Percentiles rank a stretch among this genome's conserved stretches.
phyloP scores from a whole-genome alignment of 2,888 invertebrate genomes.

The Hylaea fasciaria region DNA sequence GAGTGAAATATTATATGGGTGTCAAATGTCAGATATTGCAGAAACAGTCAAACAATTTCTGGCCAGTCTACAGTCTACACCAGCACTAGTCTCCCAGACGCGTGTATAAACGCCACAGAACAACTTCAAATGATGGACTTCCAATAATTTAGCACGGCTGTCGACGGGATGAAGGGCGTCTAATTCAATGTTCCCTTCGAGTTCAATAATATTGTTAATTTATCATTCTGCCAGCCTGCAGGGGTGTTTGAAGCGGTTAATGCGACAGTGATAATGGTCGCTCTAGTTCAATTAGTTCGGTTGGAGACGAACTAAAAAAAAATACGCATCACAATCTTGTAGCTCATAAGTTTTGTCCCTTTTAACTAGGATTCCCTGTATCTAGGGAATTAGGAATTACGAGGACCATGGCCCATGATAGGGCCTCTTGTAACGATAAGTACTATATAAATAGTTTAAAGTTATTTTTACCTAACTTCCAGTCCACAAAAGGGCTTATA shows the following conservation, averaged over 20 bases:
- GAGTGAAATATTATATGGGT: neutral
- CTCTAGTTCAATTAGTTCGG: slow-evolving; percentile 7
- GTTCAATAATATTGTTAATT: slow-evolving; percentile 75
- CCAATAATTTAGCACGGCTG: slow-evolving; percentile 42
- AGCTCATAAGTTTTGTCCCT: too few relatives aligned
- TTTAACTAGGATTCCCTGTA: too few relatives aligned
- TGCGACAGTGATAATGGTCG: slow-evolving; percentile 19
- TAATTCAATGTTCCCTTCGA: slow-evolving; percentile 66
- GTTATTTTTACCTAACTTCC: too few relatives aligned
- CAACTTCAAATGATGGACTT: slow-evolving; percentile 41
- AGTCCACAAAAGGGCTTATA: too few relatives aligned
- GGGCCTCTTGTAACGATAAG: too few relatives aligned
- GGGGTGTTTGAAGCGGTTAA: slow-evolving; percentile 21
- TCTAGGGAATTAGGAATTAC: too few relatives aligned
- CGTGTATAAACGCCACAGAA: slow-evolving; percentile 27
- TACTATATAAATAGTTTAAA: too few relatives aligned
- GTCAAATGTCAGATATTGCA: too few relatives aligned
- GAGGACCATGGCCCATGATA: too few relatives aligned
- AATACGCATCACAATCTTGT: too few relatives aligned
- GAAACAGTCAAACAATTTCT: too few relatives aligned
- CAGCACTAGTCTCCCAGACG: neutral
- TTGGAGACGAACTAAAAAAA: neutral
- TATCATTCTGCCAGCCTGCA: slow-evolving; percentile 61
- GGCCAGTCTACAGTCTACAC: neutral
- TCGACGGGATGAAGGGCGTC: slow-evolving; percentile 49